Evolutionary conservation across 2,888 invertebrate species (phyloP), one percentile per base, ranked within the genome.

Genomic region (Mongoloraphidia duomilia): DNA sequence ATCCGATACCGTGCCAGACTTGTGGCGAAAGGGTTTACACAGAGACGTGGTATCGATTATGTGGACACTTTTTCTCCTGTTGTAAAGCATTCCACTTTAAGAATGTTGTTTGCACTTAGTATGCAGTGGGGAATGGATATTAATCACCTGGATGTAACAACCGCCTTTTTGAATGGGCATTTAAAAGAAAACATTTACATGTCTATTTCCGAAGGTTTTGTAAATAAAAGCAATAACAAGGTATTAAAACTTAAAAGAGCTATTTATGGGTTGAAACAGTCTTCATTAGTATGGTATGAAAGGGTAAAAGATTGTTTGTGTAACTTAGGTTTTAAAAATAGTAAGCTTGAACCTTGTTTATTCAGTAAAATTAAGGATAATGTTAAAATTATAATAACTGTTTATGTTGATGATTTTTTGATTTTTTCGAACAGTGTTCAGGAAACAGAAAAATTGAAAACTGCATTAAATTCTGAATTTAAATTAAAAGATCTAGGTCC

Each of bases 81-180:
- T 10, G 51, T 57, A 11, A 46, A 52, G 33, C 50, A 55, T 52
- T 53, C 54, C 13, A 57, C 52, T 8, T 42, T 58, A 9, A 48
- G 58, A 52, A 38, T 57, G 34, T 48, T 59, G 40, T 46, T 58
- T 33, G 54, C 55, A 6, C 46, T 57, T 40, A 35, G 53, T 39
- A 52, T 52, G 10, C 48, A 52, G 39, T 35, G 53, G 35, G 47
- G 49, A 34, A 47, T 55, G 34, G 40, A 44, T 39, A 52, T 55
- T 34, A 41, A 10, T 33, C 56, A 59, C 45, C 46, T 56, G 44
- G 55, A 55, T 50, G 56, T 59, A n/a, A 56, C 49, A 41, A 59
- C 57, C n/a, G 59, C 57, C 42, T 58, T 59, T 51, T 44, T 60
- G 14, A 57, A 60, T 54, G 57, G 59, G 12, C 11, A 44, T 33